Evolutionary conservation across 2,797 vertebrate genomes (phyloP), one percentile per base, ranked within the genome.

Genomic region (Pipistrellus nathusii): DNA sequence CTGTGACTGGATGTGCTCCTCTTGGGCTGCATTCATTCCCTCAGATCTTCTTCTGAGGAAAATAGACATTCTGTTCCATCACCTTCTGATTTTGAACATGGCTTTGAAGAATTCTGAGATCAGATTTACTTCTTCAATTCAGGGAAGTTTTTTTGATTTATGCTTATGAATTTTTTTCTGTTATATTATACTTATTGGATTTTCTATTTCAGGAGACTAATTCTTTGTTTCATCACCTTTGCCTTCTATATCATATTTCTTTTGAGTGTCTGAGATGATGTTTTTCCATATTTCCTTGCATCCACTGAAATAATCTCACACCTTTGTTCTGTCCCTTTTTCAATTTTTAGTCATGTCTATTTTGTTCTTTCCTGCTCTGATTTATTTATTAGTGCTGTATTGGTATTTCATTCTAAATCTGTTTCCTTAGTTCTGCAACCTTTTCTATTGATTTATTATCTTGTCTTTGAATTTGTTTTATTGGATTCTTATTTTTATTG

Each of bases 91-190:
- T 92, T 73, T 66, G 32, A 92, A 23, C 4, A 6, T 64, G 23
- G 35, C 88, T 88, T 41, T 84, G 77, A 23, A 91, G 68, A 85
- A 25, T 82, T 15, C 32, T 23, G 38, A 94, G 51, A 27, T 48
- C 71, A 84, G 35, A n/a, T 69, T 90, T 32, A 53, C 41, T 77
- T 21, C 35, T 92, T 90, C 53, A 44, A 15, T 77, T 75, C 30
- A 44, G 73, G 48, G 51, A 25, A 69, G 62, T 9, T 23, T 4
- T 75, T 94, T 92, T 53, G 0, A 59, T 53, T 73, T 85, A 20
- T 62, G 17, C 94, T 88, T 88, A 68, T 92, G 83, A 92, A 66
- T 94, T 66, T 57, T 57, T 88, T 64, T 80, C 44, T 64, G 41
- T 44, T 72, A 38, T 2, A 20, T 44, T 72, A 38, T 2, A 20